Base-by-base conservation (phyloP, 1,140 invertebrate species). In the Ladona fulva region DNA sequence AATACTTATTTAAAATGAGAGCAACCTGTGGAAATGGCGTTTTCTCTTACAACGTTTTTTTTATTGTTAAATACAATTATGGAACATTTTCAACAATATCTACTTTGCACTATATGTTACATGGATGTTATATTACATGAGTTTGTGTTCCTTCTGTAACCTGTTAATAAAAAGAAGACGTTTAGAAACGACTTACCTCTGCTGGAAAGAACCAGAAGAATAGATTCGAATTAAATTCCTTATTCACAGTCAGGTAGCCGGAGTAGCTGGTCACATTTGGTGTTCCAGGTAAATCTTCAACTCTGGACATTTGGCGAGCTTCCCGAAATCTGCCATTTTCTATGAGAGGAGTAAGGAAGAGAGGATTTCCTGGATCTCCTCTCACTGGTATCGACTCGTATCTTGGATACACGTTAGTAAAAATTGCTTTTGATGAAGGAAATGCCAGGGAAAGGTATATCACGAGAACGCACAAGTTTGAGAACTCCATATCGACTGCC, bases 121-220 rank as follows among this genome's bases (percentile, higher is more conserved):
- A n/a, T n/a, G n/a, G n/a, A n/a, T n/a, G n/a, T n/a, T n/a, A n/a
- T n/a, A n/a, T n/a, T n/a, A n/a, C n/a, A n/a, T n/a, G n/a, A n/a
- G n/a, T n/a, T n/a, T n/a, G n/a, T n/a, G n/a, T n/a, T n/a, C n/a
- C n/a, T n/a, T n/a, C n/a, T n/a, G n/a, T n/a, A n/a, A n/a, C n/a
- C n/a, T n/a, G n/a, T n/a, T n/a, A n/a, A n/a, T n/a, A n/a, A n/a
- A n/a, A n/a, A n/a, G n/a, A n/a, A n/a, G n/a, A n/a, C n/a, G n/a
- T n/a, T n/a, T 37, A 37, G 12, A 66, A 6, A 6, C 14, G 14
- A 66, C 52, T n/a, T n/a, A 75, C 83, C 87, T 87, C 83, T 0
- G 93, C 90, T 0, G 93, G 94, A 83, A 95, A 96, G 81, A 94
- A 96, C 94, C 94, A 96, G 84, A 95, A 95, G 86, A 94, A 96